Conservation (phyloP, 2,113 vertebrate species). For the Mobula hypostoma region DNA sequence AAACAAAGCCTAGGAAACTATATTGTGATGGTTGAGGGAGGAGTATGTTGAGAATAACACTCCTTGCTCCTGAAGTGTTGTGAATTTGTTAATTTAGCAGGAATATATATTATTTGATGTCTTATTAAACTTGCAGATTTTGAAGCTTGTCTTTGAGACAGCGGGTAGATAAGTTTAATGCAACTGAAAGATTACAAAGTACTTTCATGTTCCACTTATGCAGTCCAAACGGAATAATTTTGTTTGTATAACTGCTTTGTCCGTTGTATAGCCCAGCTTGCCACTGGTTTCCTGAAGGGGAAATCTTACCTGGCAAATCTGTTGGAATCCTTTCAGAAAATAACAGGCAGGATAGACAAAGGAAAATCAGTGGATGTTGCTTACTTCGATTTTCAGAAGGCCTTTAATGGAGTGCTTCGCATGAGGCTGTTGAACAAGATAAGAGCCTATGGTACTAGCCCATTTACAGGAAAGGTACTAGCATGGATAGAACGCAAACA, state of each 20-base stretch:
- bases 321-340: too few relatives aligned
- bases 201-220: neutral
- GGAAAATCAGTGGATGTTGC: too few relatives aligned
- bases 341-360: too few relatives aligned
- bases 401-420: too few relatives aligned
- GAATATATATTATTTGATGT: neutral
- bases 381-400: too few relatives aligned
- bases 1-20: neutral
- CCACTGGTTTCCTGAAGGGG: neutral
- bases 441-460: too few relatives aligned
- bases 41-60: neutral
- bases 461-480: too few relatives aligned
- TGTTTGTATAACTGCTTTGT: neutral
- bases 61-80: neutral
- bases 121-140: neutral
- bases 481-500: too few relatives aligned
- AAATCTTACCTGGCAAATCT: too few relatives aligned
- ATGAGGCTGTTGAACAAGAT: too few relatives aligned
- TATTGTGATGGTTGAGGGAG: neutral
- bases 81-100: neutral
- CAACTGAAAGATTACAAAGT: neutral
- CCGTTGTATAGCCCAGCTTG: neutral
- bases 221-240: neutral
- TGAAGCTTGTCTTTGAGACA: neutral
- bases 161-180: neutral